Conservation (phyloP, 2,888 invertebrate species). For the Volucella inflata region DNA sequence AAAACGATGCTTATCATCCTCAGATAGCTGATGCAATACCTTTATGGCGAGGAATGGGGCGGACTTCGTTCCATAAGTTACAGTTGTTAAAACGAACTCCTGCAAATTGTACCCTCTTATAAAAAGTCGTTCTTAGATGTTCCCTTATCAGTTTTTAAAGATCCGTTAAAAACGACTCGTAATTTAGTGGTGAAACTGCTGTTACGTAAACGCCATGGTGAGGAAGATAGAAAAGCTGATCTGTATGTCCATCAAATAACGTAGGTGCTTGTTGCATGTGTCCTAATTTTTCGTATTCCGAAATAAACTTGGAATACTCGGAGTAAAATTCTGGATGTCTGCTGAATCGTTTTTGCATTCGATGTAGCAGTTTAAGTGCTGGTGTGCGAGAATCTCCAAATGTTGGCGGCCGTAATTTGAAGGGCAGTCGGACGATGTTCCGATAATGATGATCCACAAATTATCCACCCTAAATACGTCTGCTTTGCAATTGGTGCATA, state of each 20-base stretch:
- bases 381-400: too few species aligned
- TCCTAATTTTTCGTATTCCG: too few species aligned
- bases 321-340: too few species aligned
- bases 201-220: not conserved
- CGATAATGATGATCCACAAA: not conserved
- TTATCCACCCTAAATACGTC: constrained; percentile 1
- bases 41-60: too few species aligned
- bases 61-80: constrained; percentile 20
- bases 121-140: constrained; percentile 5
- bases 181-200: constrained; percentile 30
- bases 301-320: constrained; percentile 15
- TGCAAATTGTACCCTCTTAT: constrained; percentile 20
- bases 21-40: too few species aligned
- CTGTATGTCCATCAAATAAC: too few species aligned
- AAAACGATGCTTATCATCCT: too few species aligned
- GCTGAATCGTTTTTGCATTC: constrained; percentile 26
- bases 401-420: too few species aligned
- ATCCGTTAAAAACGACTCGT: constrained; percentile 33
- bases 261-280: not conserved
- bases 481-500: not conserved
- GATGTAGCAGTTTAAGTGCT: too few species aligned
- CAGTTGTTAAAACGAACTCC: constrained; percentile 5
- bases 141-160: constrained; percentile 3
- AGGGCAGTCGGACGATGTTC: not conserved
- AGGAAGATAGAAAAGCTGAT: not conserved